Conservation (phyloP, 2,888 invertebrate species). For the Mactromeris polynyma region DNA sequence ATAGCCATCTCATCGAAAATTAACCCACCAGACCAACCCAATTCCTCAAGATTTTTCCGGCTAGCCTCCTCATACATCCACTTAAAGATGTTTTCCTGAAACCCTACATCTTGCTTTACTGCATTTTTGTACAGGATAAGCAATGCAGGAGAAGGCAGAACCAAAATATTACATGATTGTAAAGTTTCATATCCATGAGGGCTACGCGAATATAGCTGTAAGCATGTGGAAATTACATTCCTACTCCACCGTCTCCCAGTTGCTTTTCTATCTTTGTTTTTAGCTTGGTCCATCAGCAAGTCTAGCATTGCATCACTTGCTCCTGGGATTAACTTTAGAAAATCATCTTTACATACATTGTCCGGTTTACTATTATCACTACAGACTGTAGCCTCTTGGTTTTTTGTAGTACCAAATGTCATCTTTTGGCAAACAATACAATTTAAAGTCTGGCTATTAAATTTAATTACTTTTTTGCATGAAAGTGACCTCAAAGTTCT, state of each 20-base stretch:
- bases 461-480: not conserved
- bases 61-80: slow-evolving; percentile 11
- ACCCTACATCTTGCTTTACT: not conserved
- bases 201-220: not conserved
- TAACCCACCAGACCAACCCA: no score
- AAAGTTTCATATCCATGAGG: not conserved
- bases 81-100: not conserved
- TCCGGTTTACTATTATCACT: no score
- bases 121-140: slow-evolving; percentile 1
- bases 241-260: not conserved
- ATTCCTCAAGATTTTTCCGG: not conserved
- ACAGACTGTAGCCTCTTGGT: not conserved
- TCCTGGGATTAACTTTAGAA: not conserved
- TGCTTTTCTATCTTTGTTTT: not conserved
- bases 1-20: slow-evolving; percentile 66
- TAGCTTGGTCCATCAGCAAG: not conserved
- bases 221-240: not conserved
- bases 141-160: not conserved
- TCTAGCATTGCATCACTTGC: not conserved
- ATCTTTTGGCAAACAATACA: not conserved
- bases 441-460: not conserved
- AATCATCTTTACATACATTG: not conserved
- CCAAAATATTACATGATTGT: not conserved
- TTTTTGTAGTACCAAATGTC: not conserved
- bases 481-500: not conserved